phyloP scores from a whole-genome alignment of 2,888 invertebrate genomes.

The Orchesellides sinensis region DNA sequence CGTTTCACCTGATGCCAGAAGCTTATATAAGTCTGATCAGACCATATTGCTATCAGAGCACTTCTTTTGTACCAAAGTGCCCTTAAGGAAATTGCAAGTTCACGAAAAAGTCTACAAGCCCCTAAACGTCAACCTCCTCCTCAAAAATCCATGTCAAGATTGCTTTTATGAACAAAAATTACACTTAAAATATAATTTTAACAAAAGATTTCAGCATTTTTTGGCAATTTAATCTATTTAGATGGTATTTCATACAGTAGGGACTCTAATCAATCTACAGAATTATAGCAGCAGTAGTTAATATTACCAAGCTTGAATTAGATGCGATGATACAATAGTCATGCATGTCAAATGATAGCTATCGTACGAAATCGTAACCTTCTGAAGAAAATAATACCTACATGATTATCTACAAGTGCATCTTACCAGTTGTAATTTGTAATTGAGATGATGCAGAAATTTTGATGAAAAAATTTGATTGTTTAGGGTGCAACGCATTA shows the following conservation, averaged over 20 bases:
- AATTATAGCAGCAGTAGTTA: background rate
- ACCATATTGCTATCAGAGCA: too few relatives aligned
- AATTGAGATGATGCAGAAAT: background rate
- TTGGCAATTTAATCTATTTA: conserved; percentile 3
- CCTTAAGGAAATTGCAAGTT: conserved; percentile 51
- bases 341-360: background rate
- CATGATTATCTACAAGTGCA: conserved; percentile 12
- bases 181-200: conserved; percentile 10
- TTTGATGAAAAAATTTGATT: background rate
- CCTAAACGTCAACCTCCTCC: background rate
- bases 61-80: too few relatives aligned
- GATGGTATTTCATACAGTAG: background rate
- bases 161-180: conserved; percentile 2
- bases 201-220: background rate
- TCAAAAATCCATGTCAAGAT: conserved; percentile 15
- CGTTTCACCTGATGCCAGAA: too few relatives aligned
- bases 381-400: background rate
- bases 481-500: background rate
- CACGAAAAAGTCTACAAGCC: conserved; percentile 3
- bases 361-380: background rate
- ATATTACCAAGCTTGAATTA: too few relatives aligned
- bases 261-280: background rate
- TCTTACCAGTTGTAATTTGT: background rate
- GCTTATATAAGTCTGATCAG: too few relatives aligned
- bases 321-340: background rate